These are phyloP conservation scores for Pardosa pseudoannulata DNA, from an alignment of 2,888 invertebrate species.

Conservation along the genomic window DNA sequence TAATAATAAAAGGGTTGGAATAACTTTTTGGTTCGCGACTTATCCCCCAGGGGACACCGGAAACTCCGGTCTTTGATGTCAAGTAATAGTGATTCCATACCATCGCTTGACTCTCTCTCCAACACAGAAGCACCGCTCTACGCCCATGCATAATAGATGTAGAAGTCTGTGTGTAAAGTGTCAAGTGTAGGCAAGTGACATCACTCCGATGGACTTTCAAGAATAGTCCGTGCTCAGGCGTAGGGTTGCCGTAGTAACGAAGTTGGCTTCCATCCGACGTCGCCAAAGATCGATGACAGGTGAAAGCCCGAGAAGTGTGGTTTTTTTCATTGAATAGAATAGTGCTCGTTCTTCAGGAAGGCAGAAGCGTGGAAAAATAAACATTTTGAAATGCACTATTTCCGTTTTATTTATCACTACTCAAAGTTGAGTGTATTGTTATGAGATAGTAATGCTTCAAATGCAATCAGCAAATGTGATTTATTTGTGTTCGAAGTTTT, in stretches of 20 bases:
- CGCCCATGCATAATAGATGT: neutral
- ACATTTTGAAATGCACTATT: too few species aligned
- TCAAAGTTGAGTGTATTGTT: too few species aligned
- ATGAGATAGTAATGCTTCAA: too few species aligned
- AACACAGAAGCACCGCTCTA: neutral
- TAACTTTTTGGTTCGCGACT: neutral
- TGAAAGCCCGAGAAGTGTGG: neutral
- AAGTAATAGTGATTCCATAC: neutral
- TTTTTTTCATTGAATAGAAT: neutral
- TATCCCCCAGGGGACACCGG: neutral
- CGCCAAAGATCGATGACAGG: conserved; percentile 2
- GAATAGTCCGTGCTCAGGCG: neutral
- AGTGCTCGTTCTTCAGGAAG: neutral
- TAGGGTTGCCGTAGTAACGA: neutral
- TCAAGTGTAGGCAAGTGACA: neutral
- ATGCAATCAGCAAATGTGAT: too few species aligned
- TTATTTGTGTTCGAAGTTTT: too few species aligned
- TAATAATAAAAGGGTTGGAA: neutral
- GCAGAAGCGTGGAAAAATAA: neutral
- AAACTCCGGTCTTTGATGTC: neutral
- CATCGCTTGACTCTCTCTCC: neutral
- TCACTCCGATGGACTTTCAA: neutral
- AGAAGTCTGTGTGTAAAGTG: neutral
- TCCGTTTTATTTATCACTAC: too few species aligned
- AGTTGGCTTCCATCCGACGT: neutral